Base-by-base conservation (phyloP, 2,888 invertebrate genomes). In the Yponomeuta evonymella region DNA sequence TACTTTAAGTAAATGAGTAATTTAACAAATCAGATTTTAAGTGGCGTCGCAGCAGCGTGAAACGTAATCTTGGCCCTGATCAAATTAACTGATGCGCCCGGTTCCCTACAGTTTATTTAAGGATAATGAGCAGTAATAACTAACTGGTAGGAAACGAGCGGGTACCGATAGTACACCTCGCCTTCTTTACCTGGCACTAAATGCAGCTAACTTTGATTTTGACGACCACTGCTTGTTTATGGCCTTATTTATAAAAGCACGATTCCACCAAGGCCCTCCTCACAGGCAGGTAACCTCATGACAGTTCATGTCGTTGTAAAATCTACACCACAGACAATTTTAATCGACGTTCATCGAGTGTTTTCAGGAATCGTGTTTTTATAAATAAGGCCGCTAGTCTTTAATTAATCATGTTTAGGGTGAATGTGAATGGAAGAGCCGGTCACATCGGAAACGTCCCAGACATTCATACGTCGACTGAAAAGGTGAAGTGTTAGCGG, bases 21-120 rank as follows among this genome's bases (percentile, higher is more conserved):
- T 84, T 84, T 81, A 81, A 85, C 83, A 79, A 86, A 86, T 84
- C 82, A 83, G 83, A 81, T 83, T 83, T 83, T 85, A 85, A 85
- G 83, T 81, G 81, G 80, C 76, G 77, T 76, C 75, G 75, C 78
- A 75, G 77, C 72, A 73, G 73, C 75, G 75, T 66, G 70, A 75
- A 75, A 75, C 72, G 78, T 84, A 83, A 88, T 87, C 88, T 85
- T 73, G 75, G 76, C 76, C 76, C 75, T 76, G 82, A 89, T 88
- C 88, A 87, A 88, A 87, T 87, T 85, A 87, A 83, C 82, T 83
- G 80, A 82, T 79, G 79, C 77, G 75, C 77, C 81, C 76, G 51
- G 77, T 79, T 79, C 79, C 79, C 79, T 77, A 77, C 76, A 78
- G 81, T 83, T 86, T 86, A 84, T 83, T 83, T 84, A 77, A 83